Conservation (phyloP, 1,140 invertebrate genomes). For the Drosophila simulans region DNA sequence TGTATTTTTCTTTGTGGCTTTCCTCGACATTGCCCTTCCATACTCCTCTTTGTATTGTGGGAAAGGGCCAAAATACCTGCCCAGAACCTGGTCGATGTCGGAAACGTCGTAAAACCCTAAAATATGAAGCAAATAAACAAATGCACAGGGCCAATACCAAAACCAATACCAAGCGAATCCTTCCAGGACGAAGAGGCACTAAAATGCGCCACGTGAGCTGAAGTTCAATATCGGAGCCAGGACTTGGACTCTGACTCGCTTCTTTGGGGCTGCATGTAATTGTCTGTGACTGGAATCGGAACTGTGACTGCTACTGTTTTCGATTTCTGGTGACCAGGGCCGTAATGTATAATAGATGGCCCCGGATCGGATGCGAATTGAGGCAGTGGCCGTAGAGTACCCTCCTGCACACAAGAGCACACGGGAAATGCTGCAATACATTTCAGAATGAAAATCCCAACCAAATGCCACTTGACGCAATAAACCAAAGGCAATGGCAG, state of each 20-base stretch:
- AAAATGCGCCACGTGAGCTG: constrained; percentile 80
- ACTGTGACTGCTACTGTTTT: constrained; percentile 16
- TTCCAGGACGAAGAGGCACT: constrained; percentile 52
- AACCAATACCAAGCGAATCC: constrained; percentile 32
- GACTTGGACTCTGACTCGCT: constrained; percentile 8
- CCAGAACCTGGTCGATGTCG: constrained; percentile 76
- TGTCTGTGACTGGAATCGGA: constrained; percentile 70
- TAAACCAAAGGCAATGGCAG: constrained; percentile 69
- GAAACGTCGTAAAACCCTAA: constrained; percentile 75
- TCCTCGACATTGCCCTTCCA: neutral
- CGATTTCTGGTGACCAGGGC: constrained; percentile 44
- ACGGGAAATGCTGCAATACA: constrained; percentile 62
- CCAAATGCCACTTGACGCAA: constrained; percentile 83
- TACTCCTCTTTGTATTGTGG: constrained; percentile 30
- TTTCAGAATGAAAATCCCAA: constrained; percentile 80
- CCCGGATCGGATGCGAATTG: constrained; percentile 71
- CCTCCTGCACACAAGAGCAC: constrained; percentile 12
- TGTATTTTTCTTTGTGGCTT: constrained; percentile 6
- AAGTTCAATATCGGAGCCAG: constrained; percentile 69
- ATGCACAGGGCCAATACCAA: constrained; percentile 63
- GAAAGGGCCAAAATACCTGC: constrained; percentile 64
- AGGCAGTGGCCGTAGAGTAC: constrained; percentile 52
- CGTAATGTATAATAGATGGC: constrained; percentile 79
- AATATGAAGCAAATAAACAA: constrained; percentile 83
- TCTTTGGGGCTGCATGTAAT: constrained; percentile 67